These are phyloP conservation scores for Drosophila asahinai DNA, from an alignment of 1,140 invertebrate species.

Conservation along the genomic window DNA sequence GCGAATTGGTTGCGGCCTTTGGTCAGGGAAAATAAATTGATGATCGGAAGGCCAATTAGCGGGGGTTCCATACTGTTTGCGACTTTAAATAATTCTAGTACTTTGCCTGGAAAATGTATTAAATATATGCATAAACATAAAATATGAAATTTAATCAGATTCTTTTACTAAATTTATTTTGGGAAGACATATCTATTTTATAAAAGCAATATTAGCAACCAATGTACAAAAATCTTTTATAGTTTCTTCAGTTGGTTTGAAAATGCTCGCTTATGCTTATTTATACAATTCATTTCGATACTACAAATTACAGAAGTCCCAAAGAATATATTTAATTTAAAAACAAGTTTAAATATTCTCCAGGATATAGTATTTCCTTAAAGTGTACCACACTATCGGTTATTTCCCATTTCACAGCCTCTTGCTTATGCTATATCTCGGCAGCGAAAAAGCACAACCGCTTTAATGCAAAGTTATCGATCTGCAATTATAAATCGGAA, in stretches of 20 bases:
- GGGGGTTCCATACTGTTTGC: neutral
- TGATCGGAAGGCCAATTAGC: conserved; percentile 22
- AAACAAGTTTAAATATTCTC: neutral
- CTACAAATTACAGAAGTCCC: neutral
- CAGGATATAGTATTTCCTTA: neutral
- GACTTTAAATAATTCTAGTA: neutral
- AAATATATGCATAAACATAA: neutral
- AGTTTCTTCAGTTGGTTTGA: neutral
- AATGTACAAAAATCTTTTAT: no score
- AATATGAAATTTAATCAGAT: no score
- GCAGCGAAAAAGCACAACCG: conserved; percentile 1
- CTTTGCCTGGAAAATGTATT: neutral
- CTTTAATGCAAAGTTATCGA: conserved; percentile 25
- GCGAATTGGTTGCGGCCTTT: conserved; percentile 8
- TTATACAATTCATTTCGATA: neutral
- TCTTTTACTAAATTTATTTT: neutral
- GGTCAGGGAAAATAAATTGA: conserved; percentile 12
- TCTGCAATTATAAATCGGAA: conserved; percentile 32
- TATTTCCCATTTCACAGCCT: neutral
- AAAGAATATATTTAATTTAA: neutral
- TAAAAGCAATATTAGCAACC: neutral
- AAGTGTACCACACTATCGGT: neutral
- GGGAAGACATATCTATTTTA: neutral
- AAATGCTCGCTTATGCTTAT: neutral
- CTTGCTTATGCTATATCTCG: conserved; percentile 20